Base-by-base conservation (phyloP, 2,113 vertebrate species). In the Phrynocephalus versicolor region DNA sequence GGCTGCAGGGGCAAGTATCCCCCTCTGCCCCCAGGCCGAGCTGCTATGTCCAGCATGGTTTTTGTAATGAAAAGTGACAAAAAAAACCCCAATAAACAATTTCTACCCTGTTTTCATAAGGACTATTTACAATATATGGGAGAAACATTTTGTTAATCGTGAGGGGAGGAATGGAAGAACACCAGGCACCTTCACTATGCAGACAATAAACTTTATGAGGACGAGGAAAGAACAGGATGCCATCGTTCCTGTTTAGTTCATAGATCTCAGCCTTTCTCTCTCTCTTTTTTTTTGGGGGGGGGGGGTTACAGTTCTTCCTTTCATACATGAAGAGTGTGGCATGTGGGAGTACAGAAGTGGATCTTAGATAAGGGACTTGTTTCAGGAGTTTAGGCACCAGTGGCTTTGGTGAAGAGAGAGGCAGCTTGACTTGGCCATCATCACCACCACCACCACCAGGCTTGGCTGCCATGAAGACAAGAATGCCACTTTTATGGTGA, bases 331-430 rank as follows among this genome's bases (percentile, higher is more conserved):
- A 65, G 23, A 74, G 8, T 4, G 2, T 65, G 18, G 45, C 60
- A 33, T 77, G 4, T 33, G 21, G 33, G 16, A 33, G 2, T 35
- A 19, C 27, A 45, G 45, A 70, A 39, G 21, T 39, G 13, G 23
- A 55, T 69, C 37, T 37, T 71, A 87, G 78, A 85, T 39, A 87
- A 87, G 85, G 41, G 65, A 72, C 72, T 13, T 88, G 25, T 86
- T 51, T 87, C 62, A 78, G 83, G 81, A 33, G 83, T 25, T 67
- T 73, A 74, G 67, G 74, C 69, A 19, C 23, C 81, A 30, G 83
- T 58, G 30, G 78, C 25, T 89, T 88, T 83, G 39, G 30, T 73
- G 12, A 64, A 88, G 88, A 91, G 84, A 79, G 93, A 91, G 79
- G 13, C 57, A 27, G 79, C 83, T 89, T 90, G 76, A 88, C 86